Base-by-base conservation (phyloP, 2,888 invertebrate species). In the Eugnorisma glareosa region DNA sequence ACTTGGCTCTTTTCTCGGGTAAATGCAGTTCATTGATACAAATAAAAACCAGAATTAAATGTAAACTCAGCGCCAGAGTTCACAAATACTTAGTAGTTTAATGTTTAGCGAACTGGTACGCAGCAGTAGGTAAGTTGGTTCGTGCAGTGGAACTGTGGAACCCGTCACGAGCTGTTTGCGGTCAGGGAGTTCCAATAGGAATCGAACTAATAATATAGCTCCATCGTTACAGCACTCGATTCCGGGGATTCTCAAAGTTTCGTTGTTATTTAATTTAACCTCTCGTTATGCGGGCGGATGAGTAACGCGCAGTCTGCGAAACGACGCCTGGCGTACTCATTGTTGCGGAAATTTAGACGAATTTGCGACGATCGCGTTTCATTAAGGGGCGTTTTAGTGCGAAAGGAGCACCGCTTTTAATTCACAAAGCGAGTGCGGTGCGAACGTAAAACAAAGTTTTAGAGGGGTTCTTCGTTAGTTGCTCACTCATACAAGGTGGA, bases 221-320 rank as follows among this genome's bases (percentile, higher is more conserved):
- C 86, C 88, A 90, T 82, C 88, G 89, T 86, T 89, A 80, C 87
- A 87, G 77, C 84, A 89, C 90, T 89, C 84, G 84, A 89, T 89
- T 90, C 87, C 66, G 77, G 81, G 88, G 91, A 90, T 91, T 91
- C 90, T 91, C 92, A 90, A 94, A 95, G 93, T 94, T 95, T 94
- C 89, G 92, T 93, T 95, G 93, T 94, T 96, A 95, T 96, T 96
- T 95, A 95, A 96, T 95, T 96, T 94, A 93, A 93, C 93, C 94
- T 94, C 93, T 94, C 93, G 94, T 93, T 93, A 94, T 94, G 93
- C 94, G 94, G 94, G 94, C 91, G 91, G 91, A 89, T 91, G 92
- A 92, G 92, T 93, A 92, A 91, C 91, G 91, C 93, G 91, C 90
- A 91, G 92, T 90, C 93, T 92, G 92, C 91, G 90, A 92, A 93